A percentile compares a stretch with the other conserved stretches of the same genome.
phyloP scores from a whole-genome alignment of 1,140 invertebrate species.

The Eueides isabella region DNA sequence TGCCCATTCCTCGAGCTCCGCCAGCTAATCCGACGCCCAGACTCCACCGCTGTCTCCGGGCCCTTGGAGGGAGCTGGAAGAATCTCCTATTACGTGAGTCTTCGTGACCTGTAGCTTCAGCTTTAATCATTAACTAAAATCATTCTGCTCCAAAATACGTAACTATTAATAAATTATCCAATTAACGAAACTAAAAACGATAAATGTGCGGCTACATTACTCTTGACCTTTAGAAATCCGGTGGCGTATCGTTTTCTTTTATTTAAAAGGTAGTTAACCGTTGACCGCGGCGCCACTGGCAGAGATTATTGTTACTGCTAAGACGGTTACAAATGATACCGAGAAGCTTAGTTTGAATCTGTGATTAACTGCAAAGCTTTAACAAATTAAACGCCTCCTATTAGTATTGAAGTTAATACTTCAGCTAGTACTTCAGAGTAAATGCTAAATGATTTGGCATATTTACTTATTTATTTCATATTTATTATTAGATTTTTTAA shows the following conservation, averaged over 20 bases:
- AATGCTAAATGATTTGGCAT: background rate
- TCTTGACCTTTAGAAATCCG: conserved; percentile 63
- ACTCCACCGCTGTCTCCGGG: conserved; percentile 84
- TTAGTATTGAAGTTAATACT: background rate
- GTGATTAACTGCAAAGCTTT: conserved; percentile 67
- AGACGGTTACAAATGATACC: conserved; percentile 74
- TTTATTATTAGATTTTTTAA: no score
- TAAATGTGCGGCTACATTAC: conserved; percentile 48
- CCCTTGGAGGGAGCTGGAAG: conserved; percentile 85
- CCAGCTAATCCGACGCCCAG: conserved; percentile 72
- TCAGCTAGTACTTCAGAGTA: background rate
- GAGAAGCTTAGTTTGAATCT: conserved; percentile 59
- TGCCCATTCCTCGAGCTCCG: conserved; percentile 59
- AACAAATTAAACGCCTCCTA: conserved; percentile 55
- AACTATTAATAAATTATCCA: conserved; percentile 54
- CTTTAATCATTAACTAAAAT: conserved; percentile 48
- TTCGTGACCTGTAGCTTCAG: conserved; percentile 53
- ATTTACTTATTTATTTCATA: background rate
- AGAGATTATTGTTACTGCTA: conserved; percentile 62
- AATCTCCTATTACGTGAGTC: conserved; percentile 86
- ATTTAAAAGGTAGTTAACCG: conserved; percentile 69
- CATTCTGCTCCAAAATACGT: conserved; percentile 32
- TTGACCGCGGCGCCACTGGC: conserved; percentile 58
- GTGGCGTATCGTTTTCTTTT: conserved; percentile 65
- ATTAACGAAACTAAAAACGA: conserved; percentile 56